Evolutionary conservation across 2,113 vertebrate genomes (phyloP), one percentile per base, ranked within the genome.

Genomic region (Hemichromis elongatus): DNA sequence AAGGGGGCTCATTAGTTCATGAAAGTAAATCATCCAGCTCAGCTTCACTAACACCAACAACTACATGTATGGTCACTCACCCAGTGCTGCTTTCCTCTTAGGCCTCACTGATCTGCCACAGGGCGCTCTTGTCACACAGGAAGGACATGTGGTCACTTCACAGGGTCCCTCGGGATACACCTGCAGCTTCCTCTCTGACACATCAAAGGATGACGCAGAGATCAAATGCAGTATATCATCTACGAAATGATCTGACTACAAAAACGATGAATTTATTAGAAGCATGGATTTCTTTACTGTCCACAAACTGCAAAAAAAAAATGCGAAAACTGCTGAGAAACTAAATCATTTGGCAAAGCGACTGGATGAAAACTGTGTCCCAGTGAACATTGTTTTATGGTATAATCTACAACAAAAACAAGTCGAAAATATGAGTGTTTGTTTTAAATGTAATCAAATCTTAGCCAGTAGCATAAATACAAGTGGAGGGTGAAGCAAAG

Each of bases 71-170:
- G 19, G 57, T 61, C 84, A 90, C 91, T 94, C 90, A 92, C 89
- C 92, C 93, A 83, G 90, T 90, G 79, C 91, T 89, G 84, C 81
- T 90, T 75, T 92, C 87, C 10, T 40, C 78, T 18, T 78, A 79
- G 30, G 83, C 77, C 55, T 93, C 94, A 92, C 86, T 93, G 92
- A 95, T 94, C 88, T 94, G 91, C 26, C 7, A 55, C 77, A 91
- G 81, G 87, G 91, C 81, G 42, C 83, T 89, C 88, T 91, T 91
- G 83, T 93, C 78, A n/a, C 79, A 83, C 77, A 95, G 90, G 88
- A 94, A 92, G 70, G 90, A 92, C 59, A 61, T 82, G 53, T 68
- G 28, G 83, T 94, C 92, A 26, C 80, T 92, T 92, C 88, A 93
- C 47, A 8, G 84, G 90, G 47, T 96, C 93, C 80, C 90, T 89